Evolutionary conservation across 37 sponge, comb jelly and placozoan genomes (phyloP).

Genomic region (Spongilla lacustris): DNA sequence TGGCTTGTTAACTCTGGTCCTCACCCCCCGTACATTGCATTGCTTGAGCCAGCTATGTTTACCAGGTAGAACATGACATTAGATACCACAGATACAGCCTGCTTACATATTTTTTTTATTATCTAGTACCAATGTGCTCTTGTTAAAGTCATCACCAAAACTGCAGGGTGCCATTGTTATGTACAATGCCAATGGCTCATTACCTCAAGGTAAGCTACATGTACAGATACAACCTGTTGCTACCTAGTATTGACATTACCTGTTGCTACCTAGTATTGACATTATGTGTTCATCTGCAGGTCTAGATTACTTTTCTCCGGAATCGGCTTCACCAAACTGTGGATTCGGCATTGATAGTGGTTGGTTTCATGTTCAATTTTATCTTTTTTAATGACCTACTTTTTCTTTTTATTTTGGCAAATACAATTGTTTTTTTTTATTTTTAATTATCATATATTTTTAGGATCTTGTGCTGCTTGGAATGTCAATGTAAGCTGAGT

Average conservation of each 20-base stretch:
- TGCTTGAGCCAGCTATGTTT: slow-evolving; percentile 55
- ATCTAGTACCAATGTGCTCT: slow-evolving; percentile 7
- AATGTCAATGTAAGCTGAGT: not conserved
- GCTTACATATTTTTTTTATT: not conserved
- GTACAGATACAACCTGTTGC: too few species aligned
- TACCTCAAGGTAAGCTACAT: not conserved
- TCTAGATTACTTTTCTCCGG: slow-evolving; percentile 33
- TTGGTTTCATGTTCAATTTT: not conserved
- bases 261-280: not conserved
- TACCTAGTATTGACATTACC: too few species aligned
- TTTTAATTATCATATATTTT: not conserved
- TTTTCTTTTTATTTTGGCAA: not conserved
- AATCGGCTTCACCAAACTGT: slow-evolving; percentile 27
- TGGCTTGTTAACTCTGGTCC: slow-evolving; percentile 10
- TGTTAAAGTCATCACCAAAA: not conserved
- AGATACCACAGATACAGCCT: not conserved
- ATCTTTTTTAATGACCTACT: too few species aligned
- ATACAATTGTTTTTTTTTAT: slow-evolving; percentile 1
- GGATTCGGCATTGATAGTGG: slow-evolving; percentile 23
- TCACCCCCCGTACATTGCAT: slow-evolving; percentile 60
- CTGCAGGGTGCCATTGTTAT: slow-evolving; percentile 3
- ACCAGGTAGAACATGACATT: slow-evolving; percentile 24
- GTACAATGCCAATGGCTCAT: not conserved
- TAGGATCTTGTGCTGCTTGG: not conserved
- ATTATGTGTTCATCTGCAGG: not conserved